phyloP scores from a whole-genome alignment of 2,113 vertebrate genomes.

The Chelonoidis abingdonii region DNA sequence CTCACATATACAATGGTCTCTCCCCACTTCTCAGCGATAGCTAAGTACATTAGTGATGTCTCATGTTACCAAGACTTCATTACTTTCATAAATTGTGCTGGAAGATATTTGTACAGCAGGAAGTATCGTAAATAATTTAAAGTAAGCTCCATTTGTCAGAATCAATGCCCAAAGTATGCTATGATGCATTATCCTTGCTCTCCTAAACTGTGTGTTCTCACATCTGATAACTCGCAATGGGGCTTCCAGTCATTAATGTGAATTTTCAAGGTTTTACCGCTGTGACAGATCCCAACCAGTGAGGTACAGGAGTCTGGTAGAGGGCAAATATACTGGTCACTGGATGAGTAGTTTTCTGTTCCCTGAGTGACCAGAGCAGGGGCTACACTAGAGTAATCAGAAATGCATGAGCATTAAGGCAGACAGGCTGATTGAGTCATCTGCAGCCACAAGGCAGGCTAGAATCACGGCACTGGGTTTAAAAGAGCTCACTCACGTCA shows the following conservation, averaged over 20 bases:
- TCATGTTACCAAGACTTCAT: background rate
- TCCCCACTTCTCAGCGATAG: accelerated
- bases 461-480: too few species aligned
- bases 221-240: accelerated
- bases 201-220: background rate
- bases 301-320: too few species aligned
- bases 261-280: background rate
- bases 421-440: too few species aligned
- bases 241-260: background rate
- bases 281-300: too few species aligned
- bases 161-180: background rate
- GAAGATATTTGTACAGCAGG: background rate
- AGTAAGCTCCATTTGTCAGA: background rate
- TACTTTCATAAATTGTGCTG: background rate
- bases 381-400: too few species aligned
- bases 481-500: too few species aligned
- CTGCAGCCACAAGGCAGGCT: too few species aligned
- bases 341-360: too few species aligned
- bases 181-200: background rate
- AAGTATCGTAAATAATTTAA: background rate
- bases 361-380: too few species aligned
- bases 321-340: too few species aligned
- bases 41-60: background rate
- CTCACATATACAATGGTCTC: accelerated
- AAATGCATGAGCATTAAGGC: too few species aligned